Evolutionary conservation across 1,140 invertebrate genomes (phyloP), one percentile per base, ranked within the genome.

Genomic region (Drosophila murphyi): DNA sequence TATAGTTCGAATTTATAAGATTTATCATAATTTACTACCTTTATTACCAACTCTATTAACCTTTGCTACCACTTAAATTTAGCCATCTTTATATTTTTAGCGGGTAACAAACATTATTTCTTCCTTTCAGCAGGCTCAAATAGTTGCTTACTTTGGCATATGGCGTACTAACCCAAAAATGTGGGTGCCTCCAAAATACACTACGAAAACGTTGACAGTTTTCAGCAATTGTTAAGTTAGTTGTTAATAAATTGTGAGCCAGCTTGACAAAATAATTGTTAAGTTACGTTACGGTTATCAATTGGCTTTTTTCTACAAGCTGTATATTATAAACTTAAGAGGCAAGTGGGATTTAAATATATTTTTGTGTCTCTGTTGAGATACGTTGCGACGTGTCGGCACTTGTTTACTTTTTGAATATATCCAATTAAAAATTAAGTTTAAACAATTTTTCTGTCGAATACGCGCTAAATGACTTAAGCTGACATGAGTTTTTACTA

Each of bases 131-230:
- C 70, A 45, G 29, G 43, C n/a, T 55, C 29, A 35, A 37, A 12
- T 47, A 45, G 48, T 35, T 60, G 6, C 34, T 12, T 47, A 7
- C 41, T 20, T 47, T 31, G 7, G 29, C 41, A 47, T 52, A 35
- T 59, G 64, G 60, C 80, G 71, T 62, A 68, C 72, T 76, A 83
- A 76, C 80, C 80, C 65, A 83, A 67, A 20, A 79, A 76, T 32
- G 10, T 35, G 54, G n/a, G 29, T 29, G 7, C 12, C 10, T n/a
- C 10, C 5, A n/a, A 3, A 20, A 3, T 47, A 47, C 5, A 3
- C 8, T n/a, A 28, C 3, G 31, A 61, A 61, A 59, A 45, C 28
- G 43, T 29, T 41, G 31, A 64, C 51, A 64, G 28, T 6, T 48
- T 57, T 45, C 20, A 39, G n/a, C 57, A 35, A 12, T 29, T 50